These are phyloP conservation scores for Anthopleura xanthogrammica DNA, from an alignment of 92 coral and sea anemone genomes.

Conservation along the genomic window DNA sequence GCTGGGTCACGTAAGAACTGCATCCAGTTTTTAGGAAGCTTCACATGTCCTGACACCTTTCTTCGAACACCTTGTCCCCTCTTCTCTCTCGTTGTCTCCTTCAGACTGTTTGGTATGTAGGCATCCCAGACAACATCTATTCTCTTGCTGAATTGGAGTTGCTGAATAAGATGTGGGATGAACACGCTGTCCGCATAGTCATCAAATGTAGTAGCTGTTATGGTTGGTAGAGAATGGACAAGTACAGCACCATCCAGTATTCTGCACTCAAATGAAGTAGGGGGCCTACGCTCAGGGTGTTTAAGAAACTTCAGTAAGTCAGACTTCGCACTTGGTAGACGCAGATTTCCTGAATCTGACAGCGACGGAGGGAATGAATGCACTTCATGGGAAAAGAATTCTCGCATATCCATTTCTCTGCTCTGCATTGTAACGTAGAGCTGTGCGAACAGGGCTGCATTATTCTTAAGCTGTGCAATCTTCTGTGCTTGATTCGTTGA, in stretches of 20 bases:
- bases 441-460: slow-evolving; percentile 53
- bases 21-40: slow-evolving; percentile 47
- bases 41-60: slow-evolving; percentile 47
- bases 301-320: slow-evolving; percentile 31
- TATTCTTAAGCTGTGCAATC: slow-evolving; percentile 47
- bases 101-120: slow-evolving; percentile 37
- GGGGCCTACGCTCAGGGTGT: slow-evolving; percentile 17
- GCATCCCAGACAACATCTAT: slow-evolving; percentile 51
- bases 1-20: slow-evolving; percentile 38
- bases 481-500: slow-evolving; percentile 41
- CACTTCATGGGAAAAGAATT: slow-evolving; percentile 56
- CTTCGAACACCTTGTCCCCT: slow-evolving; percentile 43
- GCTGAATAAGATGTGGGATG: slow-evolving; percentile 35
- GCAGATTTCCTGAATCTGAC: slow-evolving; percentile 45
- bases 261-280: slow-evolving; percentile 53
- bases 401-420: slow-evolving; percentile 47
- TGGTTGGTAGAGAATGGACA: slow-evolving; percentile 46
- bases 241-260: slow-evolving; percentile 53
- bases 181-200: slow-evolving; percentile 59
- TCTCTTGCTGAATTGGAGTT: slow-evolving; percentile 16
- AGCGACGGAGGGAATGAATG: slow-evolving; percentile 54
- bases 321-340: slow-evolving; percentile 47
- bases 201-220: slow-evolving; percentile 46
- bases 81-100: slow-evolving; percentile 47
- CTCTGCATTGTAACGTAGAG: slow-evolving; percentile 52